A percentile compares a stretch with the other conserved stretches of the same genome.
These are phyloP conservation scores for Drosophila anomalata DNA, from an alignment of 2,888 invertebrate genomes.

Conservation along the genomic window DNA sequence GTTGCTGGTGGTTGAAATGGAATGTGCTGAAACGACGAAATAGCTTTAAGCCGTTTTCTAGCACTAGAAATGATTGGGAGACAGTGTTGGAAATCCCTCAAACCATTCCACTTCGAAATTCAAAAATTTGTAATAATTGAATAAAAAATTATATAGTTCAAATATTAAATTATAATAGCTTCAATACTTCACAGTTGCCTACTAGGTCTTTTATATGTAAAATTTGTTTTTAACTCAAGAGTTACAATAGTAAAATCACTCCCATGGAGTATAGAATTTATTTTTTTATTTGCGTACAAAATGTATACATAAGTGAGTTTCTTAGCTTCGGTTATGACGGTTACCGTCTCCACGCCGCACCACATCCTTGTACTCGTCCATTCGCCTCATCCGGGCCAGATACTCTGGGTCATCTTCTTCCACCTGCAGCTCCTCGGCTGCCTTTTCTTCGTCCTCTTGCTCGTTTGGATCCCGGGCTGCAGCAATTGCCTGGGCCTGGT, in stretches of 20 bases:
- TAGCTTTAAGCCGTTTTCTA: not conserved
- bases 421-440: slow-evolving; percentile 85
- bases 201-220: no score
- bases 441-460: slow-evolving; percentile 85
- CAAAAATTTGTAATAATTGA: not conserved
- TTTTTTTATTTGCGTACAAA: slow-evolving; percentile 17
- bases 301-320: slow-evolving; percentile 18
- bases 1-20: slow-evolving; percentile 32
- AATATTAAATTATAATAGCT: no score
- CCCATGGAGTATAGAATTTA: slow-evolving; percentile 2
- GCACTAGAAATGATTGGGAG: slow-evolving; percentile 9
- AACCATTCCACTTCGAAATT: not conserved
- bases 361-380: slow-evolving; percentile 95
- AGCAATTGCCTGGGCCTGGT: slow-evolving; percentile 78
- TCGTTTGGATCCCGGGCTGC: slow-evolving; percentile 85
- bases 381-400: slow-evolving; percentile 87
- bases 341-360: slow-evolving; percentile 95
- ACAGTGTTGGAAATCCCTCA: not conserved
- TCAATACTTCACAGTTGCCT: no score
- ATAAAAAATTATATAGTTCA: no score
- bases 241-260: not conserved
- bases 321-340: slow-evolving; percentile 90
- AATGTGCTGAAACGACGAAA: slow-evolving; percentile 12
- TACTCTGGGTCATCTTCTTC: slow-evolving; percentile 91
- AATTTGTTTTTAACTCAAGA: no score